Evolutionary conservation across 2,113 vertebrate genomes (phyloP), one percentile per base, ranked within the genome.

Genomic region (Esox niger): DNA sequence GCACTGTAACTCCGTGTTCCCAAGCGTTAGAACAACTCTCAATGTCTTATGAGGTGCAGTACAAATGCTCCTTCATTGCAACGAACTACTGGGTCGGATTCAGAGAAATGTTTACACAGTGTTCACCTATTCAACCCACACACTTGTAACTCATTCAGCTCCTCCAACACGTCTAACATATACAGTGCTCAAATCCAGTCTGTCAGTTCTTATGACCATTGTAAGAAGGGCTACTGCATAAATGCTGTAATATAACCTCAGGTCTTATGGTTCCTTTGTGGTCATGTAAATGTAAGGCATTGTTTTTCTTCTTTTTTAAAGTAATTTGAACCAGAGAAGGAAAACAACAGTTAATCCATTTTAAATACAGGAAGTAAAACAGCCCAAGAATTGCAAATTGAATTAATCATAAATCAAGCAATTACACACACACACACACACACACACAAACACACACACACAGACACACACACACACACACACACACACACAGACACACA

Each of bases 291-390:
- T 31, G 62, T 72, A 35, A 73, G 71, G 47, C 21, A 11, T 67
- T 64, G 74, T 80, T 60, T 70, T 55, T 69, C 71, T 77, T 69
- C 71, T 77, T 68, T 67, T 30, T 2, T 5, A 5, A 17, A 58
- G 10, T 17, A 58, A 17, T 81, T 66, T 65, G 66, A 76, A 65
- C 66, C 55, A 25, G 59, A 2, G 0, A 21, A 64, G 26, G 54
- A 52, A 27, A 74, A 70, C 1, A 30, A 25, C 60, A 58, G 49
- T 67, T 85, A 77, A 68, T 43, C 85, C 67, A 73, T 46, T 26
- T 33, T 31, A 7, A 57, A 62, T 63, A 68, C 68, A 66, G 20
- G 8, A 65, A 73, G 57, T 61, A 65, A 66, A 58, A 63, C 30
- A 61, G 30, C 23, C 23, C 38, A 57, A 35, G 38, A 68, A 78